Percentiles rank a stretch among this genome's conserved stretches.
These are phyloP conservation scores for Nomada goodeniana DNA, from an alignment of 2,888 invertebrate genomes.

Conservation along the genomic window DNA sequence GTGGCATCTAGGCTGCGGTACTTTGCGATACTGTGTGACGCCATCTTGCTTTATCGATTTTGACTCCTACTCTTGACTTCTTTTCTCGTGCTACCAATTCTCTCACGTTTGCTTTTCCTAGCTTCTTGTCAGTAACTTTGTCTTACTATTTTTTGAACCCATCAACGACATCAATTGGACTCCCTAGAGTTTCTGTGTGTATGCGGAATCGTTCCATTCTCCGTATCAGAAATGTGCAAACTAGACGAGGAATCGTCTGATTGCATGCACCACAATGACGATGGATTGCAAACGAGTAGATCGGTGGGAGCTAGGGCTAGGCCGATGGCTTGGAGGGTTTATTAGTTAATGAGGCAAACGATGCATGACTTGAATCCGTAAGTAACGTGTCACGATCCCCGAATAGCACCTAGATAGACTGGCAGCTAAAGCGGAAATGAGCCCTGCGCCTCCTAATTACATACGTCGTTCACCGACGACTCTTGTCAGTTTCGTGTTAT, in stretches of 20 bases:
- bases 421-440: neutral
- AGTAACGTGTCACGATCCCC: conserved; percentile 39
- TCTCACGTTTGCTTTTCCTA: conserved; percentile 39
- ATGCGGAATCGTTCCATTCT: neutral
- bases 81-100: conserved; percentile 44
- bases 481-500: no score
- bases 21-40: conserved; percentile 80
- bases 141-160: conserved; percentile 4
- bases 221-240: conserved; percentile 21
- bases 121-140: neutral
- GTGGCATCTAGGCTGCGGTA: conserved; percentile 80
- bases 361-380: conserved; percentile 70
- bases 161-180: neutral
- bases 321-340: conserved; percentile 54
- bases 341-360: conserved; percentile 72
- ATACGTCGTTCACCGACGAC: no score
- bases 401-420: neutral
- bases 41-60: conserved; percentile 82
- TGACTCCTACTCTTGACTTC: conserved; percentile 64
- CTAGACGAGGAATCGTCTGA: conserved; percentile 15
- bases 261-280: conserved; percentile 6
- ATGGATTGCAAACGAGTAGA: conserved; percentile 51
- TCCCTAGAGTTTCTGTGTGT: neutral
- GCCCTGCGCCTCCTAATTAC: neutral
- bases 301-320: neutral